phyloP scores from a whole-genome alignment of 2,888 invertebrate species.

The Nasonovia ribisnigri region DNA sequence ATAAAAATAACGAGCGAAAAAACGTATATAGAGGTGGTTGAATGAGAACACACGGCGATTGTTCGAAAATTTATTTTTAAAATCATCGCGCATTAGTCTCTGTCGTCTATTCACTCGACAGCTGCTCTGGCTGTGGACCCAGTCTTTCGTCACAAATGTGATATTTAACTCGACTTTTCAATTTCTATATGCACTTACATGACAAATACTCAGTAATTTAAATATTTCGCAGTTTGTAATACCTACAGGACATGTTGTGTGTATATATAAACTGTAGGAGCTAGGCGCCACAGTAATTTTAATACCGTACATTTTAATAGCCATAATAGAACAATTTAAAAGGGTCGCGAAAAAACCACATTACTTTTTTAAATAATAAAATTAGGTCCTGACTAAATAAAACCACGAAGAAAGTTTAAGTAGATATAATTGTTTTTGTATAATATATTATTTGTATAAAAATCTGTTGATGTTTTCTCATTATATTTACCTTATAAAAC shows the following conservation, averaged over 20 bases:
- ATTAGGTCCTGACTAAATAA: neutral
- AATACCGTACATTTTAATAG: neutral
- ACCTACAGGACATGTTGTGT: neutral
- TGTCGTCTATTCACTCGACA: constrained; percentile 58
- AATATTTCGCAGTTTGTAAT: neutral
- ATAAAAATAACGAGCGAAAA: constrained; percentile 59
- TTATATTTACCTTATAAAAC: neutral
- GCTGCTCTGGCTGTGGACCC: constrained; percentile 45
- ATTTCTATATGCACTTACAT: neutral
- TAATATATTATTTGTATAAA: neutral
- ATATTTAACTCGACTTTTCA: neutral
- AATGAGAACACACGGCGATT: constrained; percentile 53
- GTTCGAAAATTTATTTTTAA: constrained; percentile 59
- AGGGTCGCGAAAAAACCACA: neutral
- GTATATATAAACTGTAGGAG: neutral
- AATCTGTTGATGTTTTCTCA: neutral
- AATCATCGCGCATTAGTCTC: constrained; percentile 50
- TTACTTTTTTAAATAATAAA: neutral
- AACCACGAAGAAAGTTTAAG: neutral
- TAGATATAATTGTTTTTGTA: neutral
- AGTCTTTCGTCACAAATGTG: constrained; percentile 19
- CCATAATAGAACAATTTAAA: neutral
- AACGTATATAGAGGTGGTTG: constrained; percentile 1
- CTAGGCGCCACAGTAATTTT: neutral
- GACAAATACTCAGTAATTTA: neutral